These are phyloP conservation scores for Dicranocentrus wangi DNA, from an alignment of 2,888 invertebrate genomes.

Conservation along the genomic window DNA sequence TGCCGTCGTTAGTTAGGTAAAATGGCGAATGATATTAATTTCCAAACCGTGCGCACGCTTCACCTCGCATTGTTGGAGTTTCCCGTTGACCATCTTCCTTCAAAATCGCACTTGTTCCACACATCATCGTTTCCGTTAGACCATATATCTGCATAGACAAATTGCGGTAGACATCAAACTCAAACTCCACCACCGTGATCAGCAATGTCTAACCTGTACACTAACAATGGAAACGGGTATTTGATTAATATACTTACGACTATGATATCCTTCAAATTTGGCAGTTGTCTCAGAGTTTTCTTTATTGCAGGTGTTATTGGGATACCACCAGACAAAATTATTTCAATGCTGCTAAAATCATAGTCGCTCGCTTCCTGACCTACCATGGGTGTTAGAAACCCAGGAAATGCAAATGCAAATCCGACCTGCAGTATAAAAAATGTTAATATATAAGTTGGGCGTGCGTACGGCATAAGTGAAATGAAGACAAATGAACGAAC, in stretches of 20 bases:
- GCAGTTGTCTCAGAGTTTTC: slow-evolving; percentile 22
- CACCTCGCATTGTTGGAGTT: slow-evolving; percentile 11
- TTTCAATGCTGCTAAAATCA: slow-evolving; percentile 53
- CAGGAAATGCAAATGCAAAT: slow-evolving; percentile 55
- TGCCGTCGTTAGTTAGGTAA: not conserved
- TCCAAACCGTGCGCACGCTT: too few relatives aligned
- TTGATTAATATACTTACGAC: slow-evolving; percentile 14
- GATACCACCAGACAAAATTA: slow-evolving; percentile 34
- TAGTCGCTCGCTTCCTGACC: slow-evolving; percentile 11
- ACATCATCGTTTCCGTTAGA: slow-evolving; percentile 14
- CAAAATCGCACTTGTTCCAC: slow-evolving; percentile 21
- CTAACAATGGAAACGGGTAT: not conserved
- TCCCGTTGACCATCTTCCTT: slow-evolving; percentile 11
- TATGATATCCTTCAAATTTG: slow-evolving; percentile 39
- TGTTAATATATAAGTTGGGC: not conserved
- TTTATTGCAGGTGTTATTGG: slow-evolving; percentile 31
- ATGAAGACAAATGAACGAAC: slow-evolving; percentile 8
- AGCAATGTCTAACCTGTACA: not conserved
- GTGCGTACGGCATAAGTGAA: too few relatives aligned
- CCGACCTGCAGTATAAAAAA: slow-evolving; percentile 46
- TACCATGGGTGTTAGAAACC: slow-evolving; percentile 40
- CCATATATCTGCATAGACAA: slow-evolving; percentile 16
- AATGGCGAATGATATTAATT: not conserved
- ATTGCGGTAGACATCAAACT: not conserved
- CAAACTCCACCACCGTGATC: not conserved